These are phyloP conservation scores for Cynocephalus volans DNA, from an alignment of 2,113 vertebrate species.

Conservation along the genomic window DNA sequence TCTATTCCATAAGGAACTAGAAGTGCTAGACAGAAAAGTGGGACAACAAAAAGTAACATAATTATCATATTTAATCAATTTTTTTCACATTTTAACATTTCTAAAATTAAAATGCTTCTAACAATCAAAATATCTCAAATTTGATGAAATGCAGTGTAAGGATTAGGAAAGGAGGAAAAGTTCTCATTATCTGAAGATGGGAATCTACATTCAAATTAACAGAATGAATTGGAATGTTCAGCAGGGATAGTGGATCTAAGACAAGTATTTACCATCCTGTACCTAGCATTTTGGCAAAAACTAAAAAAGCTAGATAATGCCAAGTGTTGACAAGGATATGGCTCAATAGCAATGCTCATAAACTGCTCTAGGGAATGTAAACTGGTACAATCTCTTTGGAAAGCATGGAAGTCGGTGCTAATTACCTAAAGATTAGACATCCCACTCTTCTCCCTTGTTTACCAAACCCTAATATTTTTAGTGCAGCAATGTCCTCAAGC, in stretches of 20 bases:
- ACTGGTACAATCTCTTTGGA: neutral
- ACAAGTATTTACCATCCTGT: neutral
- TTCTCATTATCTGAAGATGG: neutral
- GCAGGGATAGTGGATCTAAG: too few species aligned
- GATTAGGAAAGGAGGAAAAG: neutral
- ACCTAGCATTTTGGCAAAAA: neutral
- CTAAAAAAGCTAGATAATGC: neutral
- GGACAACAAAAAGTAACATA: neutral
- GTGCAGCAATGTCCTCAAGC: neutral
- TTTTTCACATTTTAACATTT: neutral
- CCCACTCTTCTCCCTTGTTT: neutral
- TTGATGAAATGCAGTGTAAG: neutral
- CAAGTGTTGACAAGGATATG: neutral
- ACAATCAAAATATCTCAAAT: neutral
- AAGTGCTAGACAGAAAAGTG: neutral
- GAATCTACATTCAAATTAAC: neutral
- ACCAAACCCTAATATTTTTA: neutral
- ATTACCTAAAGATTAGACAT: neutral
- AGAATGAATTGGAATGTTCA: neutral
- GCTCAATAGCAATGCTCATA: neutral
- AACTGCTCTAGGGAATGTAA: neutral
- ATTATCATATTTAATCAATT: neutral
- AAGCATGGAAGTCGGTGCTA: neutral
- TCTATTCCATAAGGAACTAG: neutral
- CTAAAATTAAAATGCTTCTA: neutral